Conservation (phyloP, 2,888 invertebrate genomes). For the Epicampocera succincta region DNA sequence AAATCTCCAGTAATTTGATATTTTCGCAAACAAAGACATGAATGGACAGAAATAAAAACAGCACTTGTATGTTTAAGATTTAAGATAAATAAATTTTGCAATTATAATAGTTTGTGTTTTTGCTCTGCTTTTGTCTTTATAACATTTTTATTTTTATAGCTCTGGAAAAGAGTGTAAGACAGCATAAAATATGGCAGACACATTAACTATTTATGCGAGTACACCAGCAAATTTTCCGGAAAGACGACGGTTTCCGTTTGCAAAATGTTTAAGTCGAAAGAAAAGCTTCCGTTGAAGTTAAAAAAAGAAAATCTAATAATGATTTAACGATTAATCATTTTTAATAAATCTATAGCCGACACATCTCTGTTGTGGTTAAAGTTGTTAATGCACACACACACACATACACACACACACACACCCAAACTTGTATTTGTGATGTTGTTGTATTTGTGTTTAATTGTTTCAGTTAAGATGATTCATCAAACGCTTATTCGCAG, state of each 20-base stretch:
- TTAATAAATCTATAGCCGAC: conserved; percentile 11
- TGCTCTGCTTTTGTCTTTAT: not conserved
- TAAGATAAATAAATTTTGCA: conserved; percentile 35
- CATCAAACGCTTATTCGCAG: not conserved
- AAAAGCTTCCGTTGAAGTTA: conserved; percentile 35
- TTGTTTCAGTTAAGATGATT: conserved; percentile 2
- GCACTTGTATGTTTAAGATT: not conserved
- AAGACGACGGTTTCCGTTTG: not conserved
- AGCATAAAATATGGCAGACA: conserved; percentile 29
- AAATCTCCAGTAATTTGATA: conserved; percentile 57
- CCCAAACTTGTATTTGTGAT: not conserved
- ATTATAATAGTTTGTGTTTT: conserved; percentile 25
- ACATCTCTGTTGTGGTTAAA: not conserved
- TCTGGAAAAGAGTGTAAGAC: conserved; percentile 4
- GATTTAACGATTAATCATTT: conserved; percentile 72
- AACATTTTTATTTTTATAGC: conserved; percentile 1
- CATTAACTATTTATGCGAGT: conserved; percentile 18
- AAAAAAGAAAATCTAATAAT: not conserved
- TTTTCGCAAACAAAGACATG: conserved; percentile 42
- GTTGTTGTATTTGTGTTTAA: not conserved
- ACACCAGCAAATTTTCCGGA: conserved; percentile 2
- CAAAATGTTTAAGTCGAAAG: conserved; percentile 6
- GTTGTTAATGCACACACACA: not conserved
- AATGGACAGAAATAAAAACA: not conserved
- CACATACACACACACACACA: not conserved